Percentiles rank a stretch among this genome's conserved stretches.
These are phyloP conservation scores for Actenoides lindsayi DNA, from an alignment of 2,113 vertebrate genomes.

Conservation along the genomic window DNA sequence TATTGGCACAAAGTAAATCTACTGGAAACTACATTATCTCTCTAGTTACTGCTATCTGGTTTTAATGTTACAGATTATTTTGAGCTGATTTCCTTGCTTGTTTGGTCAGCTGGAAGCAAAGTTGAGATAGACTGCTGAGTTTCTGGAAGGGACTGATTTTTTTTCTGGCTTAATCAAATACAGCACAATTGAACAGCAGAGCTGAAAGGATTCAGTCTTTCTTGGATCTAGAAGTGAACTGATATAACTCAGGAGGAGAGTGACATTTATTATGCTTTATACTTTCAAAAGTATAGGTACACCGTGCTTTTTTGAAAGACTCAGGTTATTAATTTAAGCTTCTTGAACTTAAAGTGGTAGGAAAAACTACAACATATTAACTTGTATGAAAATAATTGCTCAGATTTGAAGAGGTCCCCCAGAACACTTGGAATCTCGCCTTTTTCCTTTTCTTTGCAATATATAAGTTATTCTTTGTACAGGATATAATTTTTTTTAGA, in stretches of 20 bases:
- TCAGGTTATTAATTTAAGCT: background rate
- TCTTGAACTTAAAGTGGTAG: background rate
- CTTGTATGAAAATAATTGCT: background rate
- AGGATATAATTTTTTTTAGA: background rate
- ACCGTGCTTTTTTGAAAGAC: background rate
- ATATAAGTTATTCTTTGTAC: background rate
- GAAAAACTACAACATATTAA: background rate
- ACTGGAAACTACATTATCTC: background rate
- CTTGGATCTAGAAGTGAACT: background rate
- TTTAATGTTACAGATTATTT: conserved; percentile 14
- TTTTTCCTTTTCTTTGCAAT: background rate
- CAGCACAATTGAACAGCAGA: background rate
- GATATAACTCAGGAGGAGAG: background rate
- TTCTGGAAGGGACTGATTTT: background rate
- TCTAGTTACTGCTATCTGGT: background rate
- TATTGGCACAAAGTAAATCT: background rate
- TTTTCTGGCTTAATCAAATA: conserved; percentile 16
- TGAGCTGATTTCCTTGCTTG: background rate
- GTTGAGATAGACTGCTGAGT: background rate
- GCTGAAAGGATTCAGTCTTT: background rate
- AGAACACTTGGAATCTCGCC: background rate
- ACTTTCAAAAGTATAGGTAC: background rate
- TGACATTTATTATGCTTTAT: background rate
- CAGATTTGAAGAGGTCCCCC: background rate
- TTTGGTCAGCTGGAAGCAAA: conserved; percentile 42